Base-by-base conservation (phyloP, 1,140 invertebrate species). In the Plutomurus gul region DNA sequence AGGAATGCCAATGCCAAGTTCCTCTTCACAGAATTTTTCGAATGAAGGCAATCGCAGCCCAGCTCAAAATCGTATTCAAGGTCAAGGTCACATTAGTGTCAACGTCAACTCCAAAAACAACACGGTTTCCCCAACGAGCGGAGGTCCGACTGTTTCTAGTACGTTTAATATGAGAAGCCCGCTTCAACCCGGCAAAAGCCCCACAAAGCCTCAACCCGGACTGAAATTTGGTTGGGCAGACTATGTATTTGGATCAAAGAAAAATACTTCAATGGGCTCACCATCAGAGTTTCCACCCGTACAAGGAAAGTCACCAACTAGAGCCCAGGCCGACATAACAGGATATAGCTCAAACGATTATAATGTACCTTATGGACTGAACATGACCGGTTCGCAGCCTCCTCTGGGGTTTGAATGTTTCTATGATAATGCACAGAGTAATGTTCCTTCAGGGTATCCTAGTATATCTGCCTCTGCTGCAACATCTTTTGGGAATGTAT, bases 221-320 rank as follows among this genome's bases (percentile, higher is more conserved):
- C 40, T 56, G 33, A 80, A 80, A 25, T 72, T 80, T 72, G 79
- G 75, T 6, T 80, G 79, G 79, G 79, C 79, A 7, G 40, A 80
- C n/a, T 75, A 80, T 46, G 65, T 80, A 27, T 80, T 47, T 33
- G 79, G 75, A 22, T 11, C 74, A 47, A 72, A 47, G 27, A 80
- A 56, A 33, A 46, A n/a, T n/a, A n/a, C 11, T 65, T 25, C 65
- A 10, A 47, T 10, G 16, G 39, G 65, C 16, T 39, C 27, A 4
- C 2, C 11, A 1, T 39, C 49, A 4, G 78, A 70, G 16, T 76
- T 76, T 76, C 75, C 75, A 56, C 75, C 49, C n/a, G 30, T 49
- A 16, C 22, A n/a, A 30, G 11, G 18, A 30, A 77, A 18, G 72
- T 47, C 37, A 18, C 27, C 77, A 72, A 77, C 30, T n/a, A 71